phyloP scores from a whole-genome alignment of 2,888 invertebrate species.

The Drosophila austrosaltans region DNA sequence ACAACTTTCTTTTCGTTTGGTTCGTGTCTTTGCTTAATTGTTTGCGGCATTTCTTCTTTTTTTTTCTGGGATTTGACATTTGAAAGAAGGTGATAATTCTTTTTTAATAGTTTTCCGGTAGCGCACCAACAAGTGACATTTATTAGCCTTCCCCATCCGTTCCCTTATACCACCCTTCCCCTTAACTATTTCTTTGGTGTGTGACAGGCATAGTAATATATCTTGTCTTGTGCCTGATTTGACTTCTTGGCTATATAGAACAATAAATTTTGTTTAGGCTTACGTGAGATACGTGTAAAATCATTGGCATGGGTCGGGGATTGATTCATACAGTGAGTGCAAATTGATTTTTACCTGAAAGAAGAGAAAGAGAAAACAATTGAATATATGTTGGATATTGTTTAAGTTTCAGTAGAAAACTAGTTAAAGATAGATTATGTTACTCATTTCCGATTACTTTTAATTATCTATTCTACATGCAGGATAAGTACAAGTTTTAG shows the following conservation, averaged over 20 bases:
- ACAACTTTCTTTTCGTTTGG: slow-evolving; percentile 25
- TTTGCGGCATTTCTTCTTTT: slow-evolving; percentile 14
- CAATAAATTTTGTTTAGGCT: slow-evolving; percentile 38
- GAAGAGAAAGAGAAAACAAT: neutral
- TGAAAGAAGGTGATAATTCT: slow-evolving; percentile 72
- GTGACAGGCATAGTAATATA: slow-evolving; percentile 62
- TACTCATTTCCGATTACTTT: neutral
- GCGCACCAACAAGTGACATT: slow-evolving; percentile 75
- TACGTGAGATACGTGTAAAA: slow-evolving; percentile 19
- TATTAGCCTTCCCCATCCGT: slow-evolving; percentile 44
- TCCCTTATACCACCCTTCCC: neutral
- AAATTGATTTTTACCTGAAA: slow-evolving; percentile 35
- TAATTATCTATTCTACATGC: neutral
- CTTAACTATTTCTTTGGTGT: slow-evolving; percentile 23
- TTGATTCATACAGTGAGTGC: neutral
- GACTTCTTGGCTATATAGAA: slow-evolving; percentile 16
- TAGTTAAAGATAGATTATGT: too few species aligned
- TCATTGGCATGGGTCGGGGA: slow-evolving; percentile 17
- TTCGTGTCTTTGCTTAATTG: slow-evolving; percentile 42
- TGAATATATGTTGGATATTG: too few species aligned
- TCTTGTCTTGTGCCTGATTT: slow-evolving; percentile 25
- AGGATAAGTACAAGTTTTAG: neutral
- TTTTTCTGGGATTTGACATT: slow-evolving; percentile 29
- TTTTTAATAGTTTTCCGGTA: slow-evolving; percentile 79
- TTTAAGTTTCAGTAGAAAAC: too few species aligned